Evolutionary conservation across 2,113 vertebrate species (phyloP).

Genomic region (Archocentrus centrarchus): DNA sequence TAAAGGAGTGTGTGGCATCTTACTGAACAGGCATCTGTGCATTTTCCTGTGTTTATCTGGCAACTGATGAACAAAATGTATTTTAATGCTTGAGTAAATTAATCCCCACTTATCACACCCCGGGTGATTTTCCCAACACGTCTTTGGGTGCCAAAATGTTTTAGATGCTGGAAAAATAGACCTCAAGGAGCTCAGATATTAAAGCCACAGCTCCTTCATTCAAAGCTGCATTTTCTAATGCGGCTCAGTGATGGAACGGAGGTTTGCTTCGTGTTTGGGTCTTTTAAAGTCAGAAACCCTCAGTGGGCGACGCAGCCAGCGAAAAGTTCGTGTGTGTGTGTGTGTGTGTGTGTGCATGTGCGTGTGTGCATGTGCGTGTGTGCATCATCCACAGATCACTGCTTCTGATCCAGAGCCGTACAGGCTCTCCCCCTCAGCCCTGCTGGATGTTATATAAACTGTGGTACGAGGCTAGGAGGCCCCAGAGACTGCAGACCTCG

Average conservation of each 20-base stretch:
- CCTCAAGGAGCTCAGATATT: not conserved
- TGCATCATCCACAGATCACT: conserved; percentile 51
- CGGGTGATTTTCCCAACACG: not conserved
- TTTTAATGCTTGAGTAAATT: not conserved
- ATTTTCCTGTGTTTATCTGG: not conserved
- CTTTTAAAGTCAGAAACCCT: conserved; percentile 30
- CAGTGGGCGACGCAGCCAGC: conserved; percentile 9
- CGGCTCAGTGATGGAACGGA: conserved; percentile 8
- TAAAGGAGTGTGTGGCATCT: not conserved
- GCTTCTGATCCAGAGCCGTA: conserved; percentile 18
- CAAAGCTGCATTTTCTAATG: not conserved
- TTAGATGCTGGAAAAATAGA: not conserved
- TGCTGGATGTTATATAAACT: conserved; percentile 50
- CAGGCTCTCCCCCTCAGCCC: conserved; percentile 18
- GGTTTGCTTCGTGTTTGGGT: conserved; percentile 19
- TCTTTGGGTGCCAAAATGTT: not conserved
- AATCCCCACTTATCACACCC: not conserved
- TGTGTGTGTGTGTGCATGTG: not conserved
- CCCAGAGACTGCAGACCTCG: not conserved
- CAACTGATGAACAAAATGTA: not conserved
- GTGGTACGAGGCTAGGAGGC: not conserved
- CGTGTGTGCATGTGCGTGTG: not conserved
- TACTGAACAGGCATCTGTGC: not conserved
- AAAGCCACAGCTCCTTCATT: not conserved
- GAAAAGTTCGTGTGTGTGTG: not conserved